These are phyloP conservation scores for Caenorhabditis tropicalis DNA, from an alignment of 1,140 invertebrate genomes.

Conservation along the genomic window DNA sequence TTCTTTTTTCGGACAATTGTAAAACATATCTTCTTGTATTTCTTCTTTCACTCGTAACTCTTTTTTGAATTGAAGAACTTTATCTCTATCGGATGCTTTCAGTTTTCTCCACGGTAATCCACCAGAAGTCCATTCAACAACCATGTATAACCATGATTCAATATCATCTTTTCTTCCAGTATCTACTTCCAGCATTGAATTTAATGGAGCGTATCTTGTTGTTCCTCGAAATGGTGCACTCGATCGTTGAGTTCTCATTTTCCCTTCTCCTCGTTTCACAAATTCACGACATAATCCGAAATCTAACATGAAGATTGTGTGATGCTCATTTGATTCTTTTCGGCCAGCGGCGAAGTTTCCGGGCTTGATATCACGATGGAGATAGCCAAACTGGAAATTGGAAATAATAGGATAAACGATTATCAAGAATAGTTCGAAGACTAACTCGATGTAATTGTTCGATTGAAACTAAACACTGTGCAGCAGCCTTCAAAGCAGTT, in stretches of 20 bases:
- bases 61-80: slow-evolving; percentile 50
- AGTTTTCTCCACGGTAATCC: slow-evolving; percentile 55
- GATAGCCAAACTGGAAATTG: slow-evolving; percentile 47
- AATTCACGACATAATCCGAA: slow-evolving; percentile 52
- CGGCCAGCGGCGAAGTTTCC: slow-evolving; percentile 57
- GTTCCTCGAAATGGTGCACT: slow-evolving; percentile 53
- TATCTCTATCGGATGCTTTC: slow-evolving; percentile 46
- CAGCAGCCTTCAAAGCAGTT: slow-evolving; percentile 53
- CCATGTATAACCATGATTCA: slow-evolving; percentile 57
- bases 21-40: slow-evolving; percentile 37
- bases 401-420: too few relatives aligned
- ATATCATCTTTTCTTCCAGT: slow-evolving; percentile 57
- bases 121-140: slow-evolving; percentile 57
- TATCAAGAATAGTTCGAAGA: too few relatives aligned
- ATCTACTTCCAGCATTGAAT: slow-evolving; percentile 49
- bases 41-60: slow-evolving; percentile 31
- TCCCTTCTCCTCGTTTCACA: slow-evolving; percentile 38
- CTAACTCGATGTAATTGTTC: slow-evolving; percentile 55
- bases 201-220: slow-evolving; percentile 53
- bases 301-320: slow-evolving; percentile 54
- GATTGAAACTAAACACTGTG: slow-evolving; percentile 51
- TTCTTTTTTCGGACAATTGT: slow-evolving; percentile 48
- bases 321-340: slow-evolving; percentile 47
- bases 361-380: slow-evolving; percentile 59
- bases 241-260: slow-evolving; percentile 37